Base-by-base conservation (phyloP, 2,113 vertebrate species). In the Hoplias malabaricus region DNA sequence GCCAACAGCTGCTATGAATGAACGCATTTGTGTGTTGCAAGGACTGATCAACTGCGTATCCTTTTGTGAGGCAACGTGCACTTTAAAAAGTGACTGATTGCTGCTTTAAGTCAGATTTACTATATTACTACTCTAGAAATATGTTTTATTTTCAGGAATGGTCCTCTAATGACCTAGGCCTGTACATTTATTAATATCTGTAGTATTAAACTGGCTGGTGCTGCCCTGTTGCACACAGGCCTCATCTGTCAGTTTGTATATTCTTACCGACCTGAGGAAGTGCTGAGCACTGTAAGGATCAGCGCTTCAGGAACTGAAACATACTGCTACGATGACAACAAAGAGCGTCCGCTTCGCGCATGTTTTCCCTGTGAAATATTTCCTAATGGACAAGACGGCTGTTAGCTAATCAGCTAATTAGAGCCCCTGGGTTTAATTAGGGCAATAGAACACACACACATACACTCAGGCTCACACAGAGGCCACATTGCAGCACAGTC, bases 351-450 rank as follows among this genome's bases (percentile, higher is more conserved):
- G 50, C 25, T 21, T 33, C 25, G 63, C 57, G 33, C 53, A 67
- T 77, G 66, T 61, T 77, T 77, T 77, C 31, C 57, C 13, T 19
- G 38, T 43, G 2, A 46, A 77, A 77, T 77, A 57, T 53, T 78
- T 78, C 76, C 67, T 78, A 54, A 62, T 85, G 77, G 65, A 90
- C 87, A 79, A 80, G 74, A 62, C 48, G 86, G 85, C 86, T 83
- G 79, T 91, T 87, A 90, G 89, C 84, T 91, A 91, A 92, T 93
- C 91, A 90, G 87, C 87, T 89, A 91, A 91, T 90, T 88, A 89
- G 87, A 86, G 89, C 90, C 57, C 90, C 86, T 85, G 92, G 90
- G 92, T 85, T 93, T 92, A 92, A 92, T 93, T 92, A 92, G 86
- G 54, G 72, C 75, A 75, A 84, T 83, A 83, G 86, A 89, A 87